Evolutionary conservation across 2,113 vertebrate species (phyloP), one percentile per base, ranked within the genome.

Genomic region (Stictonetta naevosa): DNA sequence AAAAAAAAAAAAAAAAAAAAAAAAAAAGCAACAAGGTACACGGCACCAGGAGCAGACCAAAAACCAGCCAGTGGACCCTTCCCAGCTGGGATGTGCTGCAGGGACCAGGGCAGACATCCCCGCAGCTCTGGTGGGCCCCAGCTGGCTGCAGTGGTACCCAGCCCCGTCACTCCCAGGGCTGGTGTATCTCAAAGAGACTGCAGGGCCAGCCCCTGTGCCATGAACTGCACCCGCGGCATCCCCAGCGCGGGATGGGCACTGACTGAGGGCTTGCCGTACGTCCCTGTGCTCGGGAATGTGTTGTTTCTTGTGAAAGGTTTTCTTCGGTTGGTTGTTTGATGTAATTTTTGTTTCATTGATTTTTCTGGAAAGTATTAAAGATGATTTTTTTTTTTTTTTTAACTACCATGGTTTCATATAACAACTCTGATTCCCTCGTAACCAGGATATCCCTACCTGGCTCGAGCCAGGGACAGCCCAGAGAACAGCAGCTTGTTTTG

Each of bases 301-400:
- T 90, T 9, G 38, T 98, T 98, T 96, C 97, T 98, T 97, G 92
- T 98, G 98, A 99, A 97, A 98, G 98, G 98, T 96, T 96, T 90
- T 90, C 98, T 96, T 96, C 44, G 81, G 84, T 90, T 73, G 67
- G 53, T 74, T 72, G 86, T 75, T 97, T 87, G 79, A 97, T 88
- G 92, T 93, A 89, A 87, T 22, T 25, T 71, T 91, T 63, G 81
- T 80, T 40, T 13, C 17, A 25, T 29, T 71, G 84, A 95, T 94
- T 98, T 64, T 64, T 98, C 98, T 94, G 48, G 71, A 97, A 98
- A 96, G 96, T 95, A 97, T 97, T 96, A 92, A 98, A 96, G 93
- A 46, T 46, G 74, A 94, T 48, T 83, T 88, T 40, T 64, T 66
- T 88, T 40, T 64, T 66, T 88, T 95, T 97, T 96, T 96, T 92